Base-by-base conservation (phyloP, 2,797 vertebrate genomes). In the Apogon hyalosoma region DNA sequence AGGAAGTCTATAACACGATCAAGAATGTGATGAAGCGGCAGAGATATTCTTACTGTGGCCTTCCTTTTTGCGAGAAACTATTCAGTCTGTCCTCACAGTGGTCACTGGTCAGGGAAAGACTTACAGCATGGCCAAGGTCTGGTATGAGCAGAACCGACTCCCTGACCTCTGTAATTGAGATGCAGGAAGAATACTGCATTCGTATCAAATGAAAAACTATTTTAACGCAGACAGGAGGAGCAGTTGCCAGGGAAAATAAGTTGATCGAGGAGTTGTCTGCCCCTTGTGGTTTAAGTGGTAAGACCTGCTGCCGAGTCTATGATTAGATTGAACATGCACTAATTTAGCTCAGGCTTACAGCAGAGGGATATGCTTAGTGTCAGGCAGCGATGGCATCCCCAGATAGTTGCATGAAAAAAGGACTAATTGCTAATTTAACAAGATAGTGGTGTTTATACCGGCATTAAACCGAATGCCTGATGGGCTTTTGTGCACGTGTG, bases 161-260 rank as follows among this genome's bases (percentile, higher is more conserved):
- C 24, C 82, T 91, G 87, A 92, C 88, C 92, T 82, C 88, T 88
- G 88, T 90, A 89, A 92, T 91, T 90, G 88, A 93, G 87, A 87
- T 77, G 86, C 88, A 86, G 86, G 75, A 84, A 86, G 90, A 92
- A 91, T 73, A 80, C 82, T 77, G 87, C 88, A 75, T 88, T 90
- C 72, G 72, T 92, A 90, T 93, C 91, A 87, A 90, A 88, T 88
- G 88, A 86, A 88, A 91, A 90, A 87, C 90, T 90, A 93, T 92
- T 93, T 92, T 90, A 91, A 91, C 67, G 59, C 90, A 89, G 90
- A 87, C 86, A 72, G 87, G 77, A 80, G 72, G 66, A 74, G 86
- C 82, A 74, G 87, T 88, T 90, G 92, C 91, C 92, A 92, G 88
- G 89, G 91, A 90, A 92, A 93, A 93, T 84, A 90, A 80, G 88